Evolutionary conservation across 1,140 invertebrate genomes (phyloP), one percentile per base, ranked within the genome.

Genomic region (Elymnias hypermnestra): DNA sequence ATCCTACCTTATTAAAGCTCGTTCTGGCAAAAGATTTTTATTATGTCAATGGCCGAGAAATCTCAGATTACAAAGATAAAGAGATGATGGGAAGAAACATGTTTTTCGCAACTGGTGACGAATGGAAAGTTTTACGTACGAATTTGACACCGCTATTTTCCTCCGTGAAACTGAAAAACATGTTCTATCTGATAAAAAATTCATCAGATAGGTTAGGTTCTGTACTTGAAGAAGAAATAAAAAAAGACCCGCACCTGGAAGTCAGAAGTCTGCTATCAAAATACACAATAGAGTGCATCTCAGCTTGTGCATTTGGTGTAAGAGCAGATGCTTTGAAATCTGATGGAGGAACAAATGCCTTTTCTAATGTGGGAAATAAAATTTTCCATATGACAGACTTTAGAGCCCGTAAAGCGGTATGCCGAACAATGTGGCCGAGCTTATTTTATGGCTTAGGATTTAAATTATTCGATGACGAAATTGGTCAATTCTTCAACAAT

Each of bases 81-180:
- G 29, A 33, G n/a, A 14, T 7, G 13, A 5, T 33, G 3, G 3
- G 5, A 5, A 33, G 15, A 15, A 4, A 33, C n/a, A 5, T 33
- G 86, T 74, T 87, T 14, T 64, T 69, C 25, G 23, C 68, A 0
- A 42, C 45, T 0, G 82, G 78, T 0, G 29, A 33, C 29, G 14
- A 33, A 8, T 33, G 29, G 29, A 33, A 33, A 15, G 29, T 33
- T 1, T 8, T 89, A 2, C 63, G 90, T 17, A 58, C 69, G 12
- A 89, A 90, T 43, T 66, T 90, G 17, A 88, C 87, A 4, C 90
- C 90, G 3, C 85, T 88, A 2, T 91, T 91, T 63, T 88, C 88
- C 1, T 72, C 86, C 1, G 72, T 79, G 6, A 90, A 90, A 72
- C 79, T 91, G 42, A 89, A 86, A 60, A 71, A 75, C 9, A 90